phyloP scores from a whole-genome alignment of 2,113 vertebrate genomes.

The Clupea harengus region DNA sequence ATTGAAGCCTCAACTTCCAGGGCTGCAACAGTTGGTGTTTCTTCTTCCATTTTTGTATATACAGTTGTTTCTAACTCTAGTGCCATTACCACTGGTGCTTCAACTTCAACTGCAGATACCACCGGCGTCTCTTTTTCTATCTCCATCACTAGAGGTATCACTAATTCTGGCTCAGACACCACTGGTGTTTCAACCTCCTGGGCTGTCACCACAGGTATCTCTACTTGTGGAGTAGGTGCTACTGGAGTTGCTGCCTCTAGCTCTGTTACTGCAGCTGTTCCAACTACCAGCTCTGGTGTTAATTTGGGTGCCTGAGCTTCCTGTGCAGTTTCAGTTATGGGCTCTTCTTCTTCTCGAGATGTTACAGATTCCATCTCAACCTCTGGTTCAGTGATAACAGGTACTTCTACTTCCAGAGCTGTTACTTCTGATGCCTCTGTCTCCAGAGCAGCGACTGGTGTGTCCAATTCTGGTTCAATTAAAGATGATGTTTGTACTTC shows the following conservation, averaged over 20 bases:
- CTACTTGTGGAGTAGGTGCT: not conserved
- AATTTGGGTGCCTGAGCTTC: not conserved
- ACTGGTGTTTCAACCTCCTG: constrained; percentile 31
- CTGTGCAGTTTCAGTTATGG: not conserved
- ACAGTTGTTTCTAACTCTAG: not conserved
- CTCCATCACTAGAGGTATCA: not conserved
- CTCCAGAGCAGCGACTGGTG: not conserved
- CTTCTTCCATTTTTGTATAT: not conserved
- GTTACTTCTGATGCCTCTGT: not conserved
- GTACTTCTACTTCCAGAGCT: not conserved
- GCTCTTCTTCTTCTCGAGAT: not conserved
- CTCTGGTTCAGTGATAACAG: not conserved
- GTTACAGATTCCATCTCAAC: constrained; percentile 7
- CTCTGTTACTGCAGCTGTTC: not conserved
- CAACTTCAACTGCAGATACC: constrained; percentile 24
- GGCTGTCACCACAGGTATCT: not conserved
- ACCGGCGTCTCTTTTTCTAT: not conserved
- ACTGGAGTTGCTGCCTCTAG: constrained; percentile 16
- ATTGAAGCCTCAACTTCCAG: not conserved
- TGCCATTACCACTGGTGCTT: constrained; percentile 14
- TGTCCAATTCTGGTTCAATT: constrained; percentile 21
- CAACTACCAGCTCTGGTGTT: not conserved
- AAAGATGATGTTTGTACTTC: constrained; percentile 36
- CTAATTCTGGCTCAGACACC: constrained; percentile 1
- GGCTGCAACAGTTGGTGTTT: not conserved